These are phyloP conservation scores for Mugil cephalus DNA, from an alignment of 2,113 vertebrate genomes.

Conservation along the genomic window DNA sequence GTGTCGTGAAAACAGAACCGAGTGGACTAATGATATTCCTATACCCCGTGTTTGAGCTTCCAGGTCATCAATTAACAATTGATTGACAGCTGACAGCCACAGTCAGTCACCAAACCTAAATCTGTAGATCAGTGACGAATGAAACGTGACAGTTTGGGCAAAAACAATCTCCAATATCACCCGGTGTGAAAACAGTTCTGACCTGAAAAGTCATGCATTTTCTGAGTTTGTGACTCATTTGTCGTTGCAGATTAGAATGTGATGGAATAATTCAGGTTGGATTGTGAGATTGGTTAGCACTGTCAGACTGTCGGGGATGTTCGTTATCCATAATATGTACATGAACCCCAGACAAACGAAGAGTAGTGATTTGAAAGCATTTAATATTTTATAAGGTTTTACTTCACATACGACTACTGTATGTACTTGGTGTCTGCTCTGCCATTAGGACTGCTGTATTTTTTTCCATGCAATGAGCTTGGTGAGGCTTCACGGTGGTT, in stretches of 20 bases:
- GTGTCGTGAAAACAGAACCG: too few relatives aligned
- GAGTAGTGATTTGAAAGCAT: background rate
- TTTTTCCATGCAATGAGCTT: too few relatives aligned
- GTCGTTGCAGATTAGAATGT: background rate
- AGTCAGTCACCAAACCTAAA: background rate
- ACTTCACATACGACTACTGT: background rate
- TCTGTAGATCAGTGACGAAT: background rate
- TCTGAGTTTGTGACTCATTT: conserved; percentile 4
- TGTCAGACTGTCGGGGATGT: background rate
- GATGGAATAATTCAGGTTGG: background rate
- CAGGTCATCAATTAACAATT: background rate
- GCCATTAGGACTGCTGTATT: conserved; percentile 2
- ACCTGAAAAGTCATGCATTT: background rate
- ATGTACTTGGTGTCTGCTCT: background rate
- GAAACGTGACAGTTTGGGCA: background rate
- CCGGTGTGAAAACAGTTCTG: background rate
- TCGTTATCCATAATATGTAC: conserved; percentile 22
- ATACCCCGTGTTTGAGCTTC: too few relatives aligned
- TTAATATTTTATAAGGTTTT: background rate
- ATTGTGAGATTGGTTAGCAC: conserved; percentile 3
- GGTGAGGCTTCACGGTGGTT: too few relatives aligned
- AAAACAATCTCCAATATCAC: conserved; percentile 6
- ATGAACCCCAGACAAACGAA: conserved; percentile 2
- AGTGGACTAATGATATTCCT: too few relatives aligned
- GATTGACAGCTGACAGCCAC: conserved; percentile 1